These are phyloP conservation scores for Eupithecia inturbata DNA, from an alignment of 2,888 invertebrate species.

Conservation along the genomic window DNA sequence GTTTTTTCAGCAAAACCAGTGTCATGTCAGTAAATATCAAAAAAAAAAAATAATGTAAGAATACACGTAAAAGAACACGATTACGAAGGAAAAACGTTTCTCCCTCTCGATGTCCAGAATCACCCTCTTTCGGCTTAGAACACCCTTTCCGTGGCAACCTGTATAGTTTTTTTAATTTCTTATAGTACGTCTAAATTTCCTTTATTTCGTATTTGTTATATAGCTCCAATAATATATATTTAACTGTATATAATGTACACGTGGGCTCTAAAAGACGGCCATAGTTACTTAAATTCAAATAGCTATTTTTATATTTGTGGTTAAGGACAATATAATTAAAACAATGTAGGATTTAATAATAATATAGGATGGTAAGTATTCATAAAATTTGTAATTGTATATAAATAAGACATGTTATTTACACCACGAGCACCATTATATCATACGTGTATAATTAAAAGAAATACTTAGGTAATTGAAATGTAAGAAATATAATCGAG, in stretches of 20 bases:
- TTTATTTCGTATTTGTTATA: neutral
- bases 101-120: no score
- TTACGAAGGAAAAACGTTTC: no score
- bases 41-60: no score
- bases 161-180: neutral
- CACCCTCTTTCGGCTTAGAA: no score
- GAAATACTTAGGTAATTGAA: neutral
- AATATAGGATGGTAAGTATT: neutral
- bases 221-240: neutral
- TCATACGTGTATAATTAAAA: neutral
- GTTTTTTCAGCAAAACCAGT: no score
- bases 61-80: no score
- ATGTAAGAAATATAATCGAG: neutral
- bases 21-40: no score
- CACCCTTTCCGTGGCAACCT: no score
- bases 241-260: neutral
- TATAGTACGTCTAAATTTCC: neutral
- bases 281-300: neutral
- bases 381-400: neutral
- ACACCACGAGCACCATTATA: neutral
- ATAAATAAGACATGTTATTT: neutral
- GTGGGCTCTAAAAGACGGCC: neutral
- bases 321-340: slow-evolving; percentile 34
- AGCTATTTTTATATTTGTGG: slow-evolving; percentile 35
- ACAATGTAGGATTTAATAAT: neutral